These are phyloP conservation scores for Bombus picipes DNA, from an alignment of 1,140 invertebrate genomes.

Conservation along the genomic window DNA sequence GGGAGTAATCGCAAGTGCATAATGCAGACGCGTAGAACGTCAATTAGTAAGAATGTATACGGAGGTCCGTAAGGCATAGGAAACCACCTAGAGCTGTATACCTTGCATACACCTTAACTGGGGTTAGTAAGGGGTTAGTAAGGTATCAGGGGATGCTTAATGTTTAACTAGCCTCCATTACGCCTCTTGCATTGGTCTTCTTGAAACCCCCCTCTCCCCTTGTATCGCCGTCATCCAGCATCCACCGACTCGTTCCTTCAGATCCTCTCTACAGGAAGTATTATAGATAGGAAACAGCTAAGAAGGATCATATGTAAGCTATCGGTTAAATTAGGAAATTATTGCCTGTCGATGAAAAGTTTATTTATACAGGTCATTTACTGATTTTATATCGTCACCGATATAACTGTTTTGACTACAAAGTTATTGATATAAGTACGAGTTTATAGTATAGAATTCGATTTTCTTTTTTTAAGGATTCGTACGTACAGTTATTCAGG, in stretches of 20 bases:
- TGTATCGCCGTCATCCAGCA: slow-evolving; percentile 65
- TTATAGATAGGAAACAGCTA: slow-evolving; percentile 70
- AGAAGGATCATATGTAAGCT: slow-evolving; percentile 63
- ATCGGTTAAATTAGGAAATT: slow-evolving; percentile 65
- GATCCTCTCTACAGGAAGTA: slow-evolving; percentile 71
- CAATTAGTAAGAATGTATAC: slow-evolving; percentile 82
- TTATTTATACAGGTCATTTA: neutral
- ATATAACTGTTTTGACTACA: too few species aligned
- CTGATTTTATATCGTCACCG: neutral
- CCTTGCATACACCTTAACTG: slow-evolving; percentile 74
- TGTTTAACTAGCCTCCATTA: slow-evolving; percentile 82
- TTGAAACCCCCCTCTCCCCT: slow-evolving; percentile 33
- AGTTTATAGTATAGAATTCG: too few species aligned
- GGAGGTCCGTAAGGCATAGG: slow-evolving; percentile 73
- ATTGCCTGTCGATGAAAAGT: slow-evolving; percentile 44
- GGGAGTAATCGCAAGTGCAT: slow-evolving; percentile 74
- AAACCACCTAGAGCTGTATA: slow-evolving; percentile 70
- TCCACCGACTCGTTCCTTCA: slow-evolving; percentile 66
- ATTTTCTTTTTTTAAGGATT: too few species aligned
- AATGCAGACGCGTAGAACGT: slow-evolving; percentile 75
- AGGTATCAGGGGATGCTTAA: slow-evolving; percentile 81
- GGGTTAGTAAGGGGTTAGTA: slow-evolving; percentile 76
- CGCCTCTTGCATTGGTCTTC: slow-evolving; percentile 66
- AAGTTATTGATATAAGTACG: too few species aligned
- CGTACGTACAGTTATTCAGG: too few species aligned